Percentiles rank a stretch among this genome's conserved stretches.
phyloP scores from a whole-genome alignment of 2,113 vertebrate species.

The Labeo rohita region DNA sequence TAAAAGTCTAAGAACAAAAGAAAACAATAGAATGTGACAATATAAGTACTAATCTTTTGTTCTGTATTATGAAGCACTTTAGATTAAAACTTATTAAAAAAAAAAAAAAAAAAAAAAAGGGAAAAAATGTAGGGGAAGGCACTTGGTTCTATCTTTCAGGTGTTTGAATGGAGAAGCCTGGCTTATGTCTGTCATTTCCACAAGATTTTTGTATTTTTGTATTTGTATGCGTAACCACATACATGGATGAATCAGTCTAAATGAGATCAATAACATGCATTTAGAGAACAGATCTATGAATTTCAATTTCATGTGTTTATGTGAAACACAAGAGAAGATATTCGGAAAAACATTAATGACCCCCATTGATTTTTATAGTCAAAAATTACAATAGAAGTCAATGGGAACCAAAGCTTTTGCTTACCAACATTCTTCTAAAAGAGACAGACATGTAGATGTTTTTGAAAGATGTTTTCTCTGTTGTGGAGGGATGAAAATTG shows the following conservation, averaged over 20 bases:
- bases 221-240: not conserved
- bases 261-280: not conserved
- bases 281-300: not conserved
- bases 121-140: not conserved
- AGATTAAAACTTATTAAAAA: not conserved
- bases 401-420: not conserved
- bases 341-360: not conserved
- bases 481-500: no score
- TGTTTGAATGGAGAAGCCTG: not conserved
- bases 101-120: no score
- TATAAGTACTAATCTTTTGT: not conserved
- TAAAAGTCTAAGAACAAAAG: not conserved
- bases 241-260: not conserved
- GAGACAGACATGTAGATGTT: no score
- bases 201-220: not conserved
- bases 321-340: not conserved
- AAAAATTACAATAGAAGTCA: not conserved
- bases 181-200: not conserved
- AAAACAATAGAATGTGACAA: not conserved
- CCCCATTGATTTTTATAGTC: no score
- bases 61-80: not conserved
- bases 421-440: not conserved
- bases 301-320: not conserved
- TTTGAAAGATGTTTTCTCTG: no score
- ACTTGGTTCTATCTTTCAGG: not conserved